Percentiles rank a stretch among this genome's conserved stretches.
Evolutionary conservation across 1,140 invertebrate genomes (phyloP).

Genomic region (Armadillidium nasatum): DNA sequence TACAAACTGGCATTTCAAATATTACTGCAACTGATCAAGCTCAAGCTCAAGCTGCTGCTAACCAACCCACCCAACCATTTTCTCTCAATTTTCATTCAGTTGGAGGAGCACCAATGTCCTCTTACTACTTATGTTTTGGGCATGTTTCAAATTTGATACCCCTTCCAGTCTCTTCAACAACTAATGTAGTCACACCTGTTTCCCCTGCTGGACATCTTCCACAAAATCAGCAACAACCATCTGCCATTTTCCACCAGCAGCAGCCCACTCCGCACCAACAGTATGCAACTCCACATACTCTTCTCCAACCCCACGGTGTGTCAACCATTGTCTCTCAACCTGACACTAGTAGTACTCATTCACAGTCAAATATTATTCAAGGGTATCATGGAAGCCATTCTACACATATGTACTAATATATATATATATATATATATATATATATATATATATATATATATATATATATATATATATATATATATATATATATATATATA

Average conservation of each 20-base stretch:
- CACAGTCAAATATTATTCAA: background rate
- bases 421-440: too few relatives aligned
- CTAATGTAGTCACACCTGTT: background rate
- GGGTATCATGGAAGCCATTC: background rate
- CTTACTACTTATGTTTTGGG: background rate
- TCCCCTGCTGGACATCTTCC: background rate
- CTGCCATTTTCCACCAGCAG: background rate
- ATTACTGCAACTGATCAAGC: background rate
- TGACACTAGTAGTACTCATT: background rate
- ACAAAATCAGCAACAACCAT: background rate
- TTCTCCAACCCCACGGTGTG: background rate
- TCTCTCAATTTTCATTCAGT: background rate
- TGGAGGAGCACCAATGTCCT: background rate
- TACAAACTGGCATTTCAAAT: background rate
- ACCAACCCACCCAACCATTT: background rate
- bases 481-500: too few relatives aligned
- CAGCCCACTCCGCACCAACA: background rate
- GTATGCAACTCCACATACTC: background rate
- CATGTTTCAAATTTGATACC: conserved; percentile 1
- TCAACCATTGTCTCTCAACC: background rate
- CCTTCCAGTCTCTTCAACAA: background rate
- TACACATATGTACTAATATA: background rate
- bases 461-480: too few relatives aligned
- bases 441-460: too few relatives aligned
- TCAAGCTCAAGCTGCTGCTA: background rate